A percentile compares a stretch with the other conserved stretches of the same genome.
phyloP scores from a whole-genome alignment of 1,140 invertebrate species.

The Meloidogyne hapla region DNA sequence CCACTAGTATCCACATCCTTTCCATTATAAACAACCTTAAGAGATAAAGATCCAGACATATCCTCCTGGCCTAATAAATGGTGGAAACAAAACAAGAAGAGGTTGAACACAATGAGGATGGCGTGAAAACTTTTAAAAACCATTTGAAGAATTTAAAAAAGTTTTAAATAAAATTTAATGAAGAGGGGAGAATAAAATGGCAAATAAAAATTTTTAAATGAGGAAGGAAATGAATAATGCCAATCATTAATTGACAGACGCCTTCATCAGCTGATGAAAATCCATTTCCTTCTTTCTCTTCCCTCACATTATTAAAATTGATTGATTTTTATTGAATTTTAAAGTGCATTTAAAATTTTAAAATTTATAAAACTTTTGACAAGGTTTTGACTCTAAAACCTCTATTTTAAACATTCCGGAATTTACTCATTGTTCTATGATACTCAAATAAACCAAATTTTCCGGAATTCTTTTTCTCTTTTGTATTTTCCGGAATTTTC shows the following conservation, averaged over 20 bases:
- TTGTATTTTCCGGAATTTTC: neutral
- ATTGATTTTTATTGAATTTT: neutral
- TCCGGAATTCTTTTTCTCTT: neutral
- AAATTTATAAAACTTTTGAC: no score
- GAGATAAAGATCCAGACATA: neutral
- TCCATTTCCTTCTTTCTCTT: no score
- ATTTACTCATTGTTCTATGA: neutral
- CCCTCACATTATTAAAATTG: neutral
- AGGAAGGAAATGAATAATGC: no score
- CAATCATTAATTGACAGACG: no score
- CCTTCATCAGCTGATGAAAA: no score
- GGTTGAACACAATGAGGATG: neutral
- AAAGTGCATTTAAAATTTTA: neutral
- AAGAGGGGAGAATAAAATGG: neutral
- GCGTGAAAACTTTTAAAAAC: neutral
- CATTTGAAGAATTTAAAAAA: neutral
- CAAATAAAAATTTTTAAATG: no score
- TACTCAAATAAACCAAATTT: neutral
- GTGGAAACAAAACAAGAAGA: neutral
- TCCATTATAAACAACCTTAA: neutral
- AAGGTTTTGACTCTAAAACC: no score
- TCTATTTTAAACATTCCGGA: no score
- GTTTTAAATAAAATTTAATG: no score
- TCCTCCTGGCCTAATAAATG: neutral
- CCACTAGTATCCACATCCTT: neutral